Conservation (phyloP, 2,113 vertebrate genomes). For the Phocoena sinus region DNA sequence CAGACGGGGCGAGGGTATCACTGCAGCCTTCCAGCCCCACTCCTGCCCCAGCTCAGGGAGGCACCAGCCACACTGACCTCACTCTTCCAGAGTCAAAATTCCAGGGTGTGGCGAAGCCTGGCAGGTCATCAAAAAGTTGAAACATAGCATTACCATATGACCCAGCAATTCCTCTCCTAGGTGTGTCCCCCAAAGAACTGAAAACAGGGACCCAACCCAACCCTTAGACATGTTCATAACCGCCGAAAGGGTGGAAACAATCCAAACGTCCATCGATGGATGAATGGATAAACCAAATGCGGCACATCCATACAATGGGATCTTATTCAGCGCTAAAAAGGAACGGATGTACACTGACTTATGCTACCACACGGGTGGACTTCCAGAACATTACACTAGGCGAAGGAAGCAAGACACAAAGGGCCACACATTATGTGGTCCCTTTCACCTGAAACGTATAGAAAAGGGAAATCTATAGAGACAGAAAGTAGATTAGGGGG, state of each 20-base stretch:
- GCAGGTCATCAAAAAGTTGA: not conserved
- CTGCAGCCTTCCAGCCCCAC: too few species aligned
- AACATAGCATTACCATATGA: accelerated
- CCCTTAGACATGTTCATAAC: accelerated
- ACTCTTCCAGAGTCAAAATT: not conserved
- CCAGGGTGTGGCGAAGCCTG: not conserved
- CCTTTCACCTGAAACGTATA: accelerated
- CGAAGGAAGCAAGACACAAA: accelerated
- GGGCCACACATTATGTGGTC: accelerated
- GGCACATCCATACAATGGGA: accelerated
- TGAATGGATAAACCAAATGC: accelerated
- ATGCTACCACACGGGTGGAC: accelerated
- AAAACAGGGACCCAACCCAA: too few species aligned
- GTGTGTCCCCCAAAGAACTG: accelerated
- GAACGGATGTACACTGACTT: accelerated
- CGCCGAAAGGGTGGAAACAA: accelerated
- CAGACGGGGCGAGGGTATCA: accelerated
- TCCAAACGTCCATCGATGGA: accelerated
- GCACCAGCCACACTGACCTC: accelerated
- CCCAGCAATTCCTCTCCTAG: not conserved
- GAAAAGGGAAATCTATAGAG: not conserved
- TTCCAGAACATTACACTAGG: accelerated
- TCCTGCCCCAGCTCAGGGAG: not conserved
- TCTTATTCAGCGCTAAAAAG: accelerated
- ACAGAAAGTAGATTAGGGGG: not conserved